Base-by-base conservation (phyloP, 1,140 invertebrate species). In the Brachionus angularis region DNA sequence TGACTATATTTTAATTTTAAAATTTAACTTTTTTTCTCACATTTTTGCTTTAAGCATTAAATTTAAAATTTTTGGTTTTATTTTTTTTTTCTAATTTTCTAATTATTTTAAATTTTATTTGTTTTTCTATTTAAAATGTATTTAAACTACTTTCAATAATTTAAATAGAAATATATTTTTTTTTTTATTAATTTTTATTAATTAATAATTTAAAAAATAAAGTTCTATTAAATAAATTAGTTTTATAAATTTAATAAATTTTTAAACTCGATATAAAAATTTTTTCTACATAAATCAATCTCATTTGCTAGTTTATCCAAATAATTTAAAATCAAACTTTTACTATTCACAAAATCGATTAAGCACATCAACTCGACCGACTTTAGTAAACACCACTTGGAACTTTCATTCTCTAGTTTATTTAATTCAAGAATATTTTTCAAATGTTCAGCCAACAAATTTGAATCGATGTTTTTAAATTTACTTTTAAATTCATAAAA, bases 301-400 rank as follows among this genome's bases (percentile, higher is more conserved):
- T 70, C 18, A 34, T 34, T 23, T 23, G 67, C 46, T 34, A 70
- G 29, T 27, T 70, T 50, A 10, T 70, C 50, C 8, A 70, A 53
- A 36, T 39, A 70, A 1, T 27, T 14, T 21, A 47, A 31, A 47
- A 67, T 67, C 3, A 4, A 47, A 31, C 29, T 23, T 18, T 50
- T 46, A 27, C 47, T 34, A 2, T 21, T 5, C 10, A 27, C 27
- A 29, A 18, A 67, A 36, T 67, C 62, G 10, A 67, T 46, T 23
- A 67, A 23, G 18, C 42, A 29, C 62, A 67, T 67, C 27, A 67
- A 36, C 29, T 67, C 62, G 23, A 67, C 18, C 5, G 44, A 29
- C 23, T 46, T 67, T 27, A 67, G 10, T 27, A 67, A 18, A 21
- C 62, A 67, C 62, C 62, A 67, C 47, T 67, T 67, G 18, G 42